Evolutionary conservation across 2,113 vertebrate genomes (phyloP).

Genomic region (Melospiza georgiana): DNA sequence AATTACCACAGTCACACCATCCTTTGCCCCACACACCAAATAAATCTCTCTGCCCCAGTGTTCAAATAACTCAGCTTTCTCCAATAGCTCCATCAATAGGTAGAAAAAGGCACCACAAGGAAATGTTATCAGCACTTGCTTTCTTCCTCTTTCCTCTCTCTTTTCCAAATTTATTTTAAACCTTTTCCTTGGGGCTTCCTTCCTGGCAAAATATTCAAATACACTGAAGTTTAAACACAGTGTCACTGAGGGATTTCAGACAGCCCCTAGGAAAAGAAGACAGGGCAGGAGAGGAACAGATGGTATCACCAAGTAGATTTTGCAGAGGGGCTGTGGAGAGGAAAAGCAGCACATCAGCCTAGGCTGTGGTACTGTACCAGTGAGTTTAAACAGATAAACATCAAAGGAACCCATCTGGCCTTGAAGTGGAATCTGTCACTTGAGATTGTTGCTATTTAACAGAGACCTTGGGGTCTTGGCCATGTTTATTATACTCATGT

Average conservation of each 20-base stretch:
- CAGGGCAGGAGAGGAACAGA: background rate
- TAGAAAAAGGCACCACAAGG: background rate
- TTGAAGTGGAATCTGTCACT: slow-evolving; percentile 43
- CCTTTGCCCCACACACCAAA: background rate
- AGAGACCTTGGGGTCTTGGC: slow-evolving; percentile 44
- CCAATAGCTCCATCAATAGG: background rate
- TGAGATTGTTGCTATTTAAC: slow-evolving; percentile 36
- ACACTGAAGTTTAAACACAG: background rate
- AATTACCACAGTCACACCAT: rapidly evolving
- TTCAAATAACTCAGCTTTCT: background rate
- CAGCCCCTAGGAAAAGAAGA: background rate
- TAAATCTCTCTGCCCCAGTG: background rate
- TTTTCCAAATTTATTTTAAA: background rate
- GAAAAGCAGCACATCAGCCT: background rate
- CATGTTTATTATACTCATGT: background rate
- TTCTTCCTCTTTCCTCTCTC: background rate
- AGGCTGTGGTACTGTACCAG: background rate
- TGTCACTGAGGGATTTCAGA: background rate
- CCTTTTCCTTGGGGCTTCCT: background rate
- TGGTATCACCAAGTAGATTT: background rate
- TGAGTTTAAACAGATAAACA: slow-evolving; percentile 51
- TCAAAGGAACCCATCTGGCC: slow-evolving; percentile 45
- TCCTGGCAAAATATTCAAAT: background rate
- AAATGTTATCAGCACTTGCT: background rate
- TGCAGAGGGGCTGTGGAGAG: background rate